Base-by-base conservation (phyloP, 2,113 vertebrate genomes). In the Emydura subglobosa region DNA sequence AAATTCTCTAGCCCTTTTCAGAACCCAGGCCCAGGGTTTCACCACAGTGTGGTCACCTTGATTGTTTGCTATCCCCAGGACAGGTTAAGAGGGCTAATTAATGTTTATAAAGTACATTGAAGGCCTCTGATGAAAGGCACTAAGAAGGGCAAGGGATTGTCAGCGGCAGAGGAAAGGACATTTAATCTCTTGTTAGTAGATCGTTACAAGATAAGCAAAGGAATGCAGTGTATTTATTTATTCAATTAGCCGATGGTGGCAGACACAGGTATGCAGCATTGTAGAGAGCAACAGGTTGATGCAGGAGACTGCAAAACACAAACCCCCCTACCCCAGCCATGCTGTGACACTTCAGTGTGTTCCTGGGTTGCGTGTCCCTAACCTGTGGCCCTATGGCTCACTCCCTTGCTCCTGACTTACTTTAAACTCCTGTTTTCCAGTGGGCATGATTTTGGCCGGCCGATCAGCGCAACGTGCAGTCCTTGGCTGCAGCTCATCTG, bases 381-480 rank as follows among this genome's bases (percentile, higher is more conserved):
- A 1, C 61, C 17, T 3, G 2, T 7, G 27, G 29, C 61, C 14
- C 3, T 34, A n/a, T 5, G 16, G 3, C 31, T 3, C 2, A 17
- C 31, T 3, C 12, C 57, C 17, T 16, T 8, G 9, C 47, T 3
- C 44, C 29, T 50, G 39, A 39, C 39, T 39, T 39, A 39, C 39
- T 51, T 51, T 51, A 12, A 51, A 51, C 27, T 5, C 44, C 27
- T 50, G 47, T 29, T 19, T 5, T 44, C 29, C 24, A 22, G 10
- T 39, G n/a, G 68, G 68, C 34, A 11, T 22, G 72, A 29, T 47
- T 54, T 27, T 25, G 42, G 34, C 34, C 1, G 5, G 55, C 42
- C 2, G 55, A 39, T 5, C 1, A n/a, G 86, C 7, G 24, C 57
- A 5, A 12, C 17, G 7, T 9, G 31, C 29, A 65, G 1, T 7